phyloP scores from a whole-genome alignment of 64 coral and sea anemone genomes.

The Actinia tenebrosa region DNA sequence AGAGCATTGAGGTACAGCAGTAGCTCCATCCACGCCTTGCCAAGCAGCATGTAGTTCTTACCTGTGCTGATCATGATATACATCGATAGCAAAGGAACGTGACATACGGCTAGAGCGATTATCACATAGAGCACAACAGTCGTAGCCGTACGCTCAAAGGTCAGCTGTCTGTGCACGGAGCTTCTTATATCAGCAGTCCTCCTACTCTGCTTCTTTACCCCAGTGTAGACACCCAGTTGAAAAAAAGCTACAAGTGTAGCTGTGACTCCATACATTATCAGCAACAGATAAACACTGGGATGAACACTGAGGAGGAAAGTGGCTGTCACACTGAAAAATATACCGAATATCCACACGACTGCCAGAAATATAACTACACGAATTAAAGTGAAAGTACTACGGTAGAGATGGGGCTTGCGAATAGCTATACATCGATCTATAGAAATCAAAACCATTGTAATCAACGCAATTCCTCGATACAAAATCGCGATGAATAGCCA shows the following conservation, averaged over 20 bases:
- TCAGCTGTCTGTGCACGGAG: not conserved
- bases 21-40: not conserved
- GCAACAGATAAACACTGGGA: not conserved
- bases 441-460: not conserved
- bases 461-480: not conserved
- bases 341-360: not conserved
- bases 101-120: not conserved
- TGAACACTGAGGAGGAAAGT: not conserved
- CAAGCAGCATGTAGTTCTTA: not conserved
- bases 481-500: not conserved
- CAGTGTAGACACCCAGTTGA: not conserved
- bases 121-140: not conserved
- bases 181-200: not conserved
- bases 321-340: not conserved
- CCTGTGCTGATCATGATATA: not conserved
- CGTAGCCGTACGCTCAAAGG: not conserved
- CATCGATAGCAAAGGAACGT: not conserved
- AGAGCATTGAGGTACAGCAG: not conserved
- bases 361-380: not conserved
- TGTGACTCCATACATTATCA: constrained; percentile 12
- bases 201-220: not conserved
- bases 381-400: not conserved
- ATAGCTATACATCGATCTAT: constrained; percentile 10
- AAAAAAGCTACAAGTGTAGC: not conserved
- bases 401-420: not conserved